These are phyloP conservation scores for Caenorhabditis wallacei DNA, from an alignment of 2,888 invertebrate genomes.

Conservation along the genomic window DNA sequence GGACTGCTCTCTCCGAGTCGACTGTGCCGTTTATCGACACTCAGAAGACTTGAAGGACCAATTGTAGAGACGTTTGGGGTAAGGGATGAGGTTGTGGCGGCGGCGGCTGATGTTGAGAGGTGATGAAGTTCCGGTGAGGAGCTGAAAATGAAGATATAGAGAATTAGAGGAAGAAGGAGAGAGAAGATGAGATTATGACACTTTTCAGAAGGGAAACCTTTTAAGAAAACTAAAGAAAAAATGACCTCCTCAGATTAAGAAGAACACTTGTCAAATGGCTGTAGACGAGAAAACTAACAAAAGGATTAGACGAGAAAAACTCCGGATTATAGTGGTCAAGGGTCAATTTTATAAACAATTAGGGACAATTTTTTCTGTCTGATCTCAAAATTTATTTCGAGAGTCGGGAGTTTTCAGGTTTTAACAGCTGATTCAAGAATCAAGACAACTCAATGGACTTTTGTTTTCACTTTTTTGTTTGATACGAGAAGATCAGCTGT, in stretches of 20 bases:
- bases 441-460: conserved; percentile 11
- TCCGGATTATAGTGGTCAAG: conserved; percentile 15
- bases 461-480: not conserved
- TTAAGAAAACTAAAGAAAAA: not conserved
- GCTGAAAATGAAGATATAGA: conserved; percentile 49
- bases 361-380: not conserved
- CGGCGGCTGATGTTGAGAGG: conserved; percentile 36
- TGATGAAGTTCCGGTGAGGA: conserved; percentile 64
- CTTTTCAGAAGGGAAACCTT: not conserved
- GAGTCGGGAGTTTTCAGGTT: not conserved
- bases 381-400: not conserved
- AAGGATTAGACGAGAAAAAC: conserved; percentile 7
- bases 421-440: conserved; percentile 20
- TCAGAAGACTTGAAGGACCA: conserved; percentile 40
- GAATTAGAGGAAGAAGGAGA: not conserved
- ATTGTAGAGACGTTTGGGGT: conserved; percentile 15
- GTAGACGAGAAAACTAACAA: conserved; percentile 14
- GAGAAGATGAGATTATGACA: not conserved
- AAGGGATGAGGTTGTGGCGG: conserved; percentile 7
- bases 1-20: conserved; percentile 74
- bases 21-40: conserved; percentile 64
- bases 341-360: conserved; percentile 17
- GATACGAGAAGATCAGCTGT: not conserved
- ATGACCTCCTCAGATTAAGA: not conserved
- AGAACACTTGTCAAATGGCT: not conserved